Evolutionary conservation across 2,797 vertebrate genomes (phyloP).

Genomic region (Prunella strophiata): DNA sequence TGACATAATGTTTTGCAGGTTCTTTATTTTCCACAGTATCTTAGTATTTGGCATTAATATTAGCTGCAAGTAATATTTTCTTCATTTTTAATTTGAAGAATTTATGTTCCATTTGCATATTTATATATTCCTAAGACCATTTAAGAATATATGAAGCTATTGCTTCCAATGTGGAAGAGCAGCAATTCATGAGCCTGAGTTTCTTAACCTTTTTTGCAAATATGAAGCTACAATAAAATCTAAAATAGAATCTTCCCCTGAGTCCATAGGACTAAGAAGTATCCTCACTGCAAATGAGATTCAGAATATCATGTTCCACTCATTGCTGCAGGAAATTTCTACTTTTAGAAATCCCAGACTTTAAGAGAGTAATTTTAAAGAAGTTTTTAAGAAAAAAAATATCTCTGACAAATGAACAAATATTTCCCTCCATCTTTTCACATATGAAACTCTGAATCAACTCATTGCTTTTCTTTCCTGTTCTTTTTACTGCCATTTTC

Average conservation of each 20-base stretch:
- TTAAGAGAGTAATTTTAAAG: not conserved
- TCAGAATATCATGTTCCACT: not conserved
- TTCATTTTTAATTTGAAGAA: not conserved
- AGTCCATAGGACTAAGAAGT: not conserved
- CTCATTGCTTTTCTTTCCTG: not conserved
- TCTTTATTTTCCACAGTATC: not conserved
- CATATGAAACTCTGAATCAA: not conserved
- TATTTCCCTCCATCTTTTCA: not conserved
- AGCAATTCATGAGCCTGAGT: not conserved
- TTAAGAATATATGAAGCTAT: not conserved
- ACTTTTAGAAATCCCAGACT: not conserved
- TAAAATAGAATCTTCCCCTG: slow-evolving; percentile 24
- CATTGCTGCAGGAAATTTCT: not conserved
- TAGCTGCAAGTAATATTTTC: not conserved
- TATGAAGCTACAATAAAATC: not conserved
- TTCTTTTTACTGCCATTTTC: not conserved
- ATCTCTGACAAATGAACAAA: not conserved
- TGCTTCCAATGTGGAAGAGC: not conserved
- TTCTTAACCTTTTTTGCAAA: slow-evolving; percentile 1
- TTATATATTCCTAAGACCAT: not conserved
- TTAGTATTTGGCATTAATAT: not conserved
- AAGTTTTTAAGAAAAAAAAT: not conserved
- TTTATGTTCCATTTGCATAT: not conserved
- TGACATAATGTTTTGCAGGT: not conserved
- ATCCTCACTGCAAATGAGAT: not conserved